Evolutionary conservation across 2,888 invertebrate species (phyloP), one percentile per base, ranked within the genome.

Genomic region (Cyrtodaria siliqua): DNA sequence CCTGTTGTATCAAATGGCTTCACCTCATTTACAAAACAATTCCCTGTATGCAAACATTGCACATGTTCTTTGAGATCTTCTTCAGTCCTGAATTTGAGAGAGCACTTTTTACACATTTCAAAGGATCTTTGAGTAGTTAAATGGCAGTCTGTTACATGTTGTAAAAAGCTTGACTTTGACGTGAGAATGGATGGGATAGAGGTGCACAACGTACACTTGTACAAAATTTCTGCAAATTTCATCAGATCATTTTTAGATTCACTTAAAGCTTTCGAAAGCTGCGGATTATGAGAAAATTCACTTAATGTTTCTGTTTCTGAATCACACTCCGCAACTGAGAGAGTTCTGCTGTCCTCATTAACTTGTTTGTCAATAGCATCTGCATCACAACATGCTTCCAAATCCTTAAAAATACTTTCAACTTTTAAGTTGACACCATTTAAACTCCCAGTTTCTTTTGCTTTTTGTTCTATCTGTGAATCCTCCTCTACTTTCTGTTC

Each of bases 151-250:
- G 73, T 77, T 6, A 90, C 80, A 72, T 90, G 90, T 20, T 69
- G 50, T 0, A 86, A 53, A 71, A 90, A 90, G 56, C 82, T 87
- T 6, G 82, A 80, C 60, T 84, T 80, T 1, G 89, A 89, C 1
- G 89, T 87, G 20, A 89, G 53, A 59, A 90, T 88, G 6, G 85
- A 87, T 2, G 90, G 88, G 56, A 88, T 66, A 6, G 84, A 79
- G 2, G 84, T 87, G 60, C 90, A 90, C 23, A 90, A 67, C 2
- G 86, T 85, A 66, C 90, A 90, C 52, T 90, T 90, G 82, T 89
- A 89, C n/a, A 89, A 72, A 24, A 89, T 77, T 68, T 89, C 89
- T 0, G 90, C 89, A 82, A 86, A 88, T 50, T 80, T 75, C 83
- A 86, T 78, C 38, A 86, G 60, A 38, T 85, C 59, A 40, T 16